Evolutionary conservation across 2,113 vertebrate genomes (phyloP).

Genomic region (Terrapene triunguis): DNA sequence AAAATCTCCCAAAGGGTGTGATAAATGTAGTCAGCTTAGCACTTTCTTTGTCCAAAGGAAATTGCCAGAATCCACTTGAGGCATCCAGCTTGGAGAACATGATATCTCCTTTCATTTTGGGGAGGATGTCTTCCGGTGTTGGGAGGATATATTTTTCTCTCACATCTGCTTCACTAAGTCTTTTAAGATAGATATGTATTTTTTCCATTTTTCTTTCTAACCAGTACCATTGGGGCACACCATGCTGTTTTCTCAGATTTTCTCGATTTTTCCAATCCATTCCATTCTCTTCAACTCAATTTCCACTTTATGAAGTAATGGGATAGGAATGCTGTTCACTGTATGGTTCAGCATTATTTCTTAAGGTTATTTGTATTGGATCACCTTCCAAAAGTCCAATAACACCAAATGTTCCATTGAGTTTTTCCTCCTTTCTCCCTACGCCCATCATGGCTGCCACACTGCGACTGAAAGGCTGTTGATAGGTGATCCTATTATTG

Average conservation of each 20-base stretch:
- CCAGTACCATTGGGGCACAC: not conserved
- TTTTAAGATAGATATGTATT: not conserved
- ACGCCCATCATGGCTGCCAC: not conserved
- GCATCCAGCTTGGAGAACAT: not conserved
- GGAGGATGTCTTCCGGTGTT: not conserved
- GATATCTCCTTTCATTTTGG: not conserved
- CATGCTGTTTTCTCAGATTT: not conserved
- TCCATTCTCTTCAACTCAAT: not conserved
- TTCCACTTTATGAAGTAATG: not conserved
- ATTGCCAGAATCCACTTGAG: not conserved
- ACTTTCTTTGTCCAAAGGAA: not conserved
- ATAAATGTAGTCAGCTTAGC: not conserved
- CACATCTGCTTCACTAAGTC: not conserved
- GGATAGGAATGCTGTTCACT: not conserved
- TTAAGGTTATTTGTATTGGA: not conserved
- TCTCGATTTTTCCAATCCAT: not conserved
- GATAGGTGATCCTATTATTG: not conserved
- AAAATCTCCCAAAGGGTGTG: not conserved
- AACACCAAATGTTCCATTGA: not conserved
- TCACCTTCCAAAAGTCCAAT: not conserved
- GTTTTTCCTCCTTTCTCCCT: not conserved
- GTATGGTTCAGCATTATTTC: not conserved
- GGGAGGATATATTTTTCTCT: not conserved
- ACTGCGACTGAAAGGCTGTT: not conserved
- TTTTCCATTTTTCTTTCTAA: not conserved